Evolutionary conservation across 2,888 invertebrate genomes (phyloP).

Genomic region (Griposia aprilina): DNA sequence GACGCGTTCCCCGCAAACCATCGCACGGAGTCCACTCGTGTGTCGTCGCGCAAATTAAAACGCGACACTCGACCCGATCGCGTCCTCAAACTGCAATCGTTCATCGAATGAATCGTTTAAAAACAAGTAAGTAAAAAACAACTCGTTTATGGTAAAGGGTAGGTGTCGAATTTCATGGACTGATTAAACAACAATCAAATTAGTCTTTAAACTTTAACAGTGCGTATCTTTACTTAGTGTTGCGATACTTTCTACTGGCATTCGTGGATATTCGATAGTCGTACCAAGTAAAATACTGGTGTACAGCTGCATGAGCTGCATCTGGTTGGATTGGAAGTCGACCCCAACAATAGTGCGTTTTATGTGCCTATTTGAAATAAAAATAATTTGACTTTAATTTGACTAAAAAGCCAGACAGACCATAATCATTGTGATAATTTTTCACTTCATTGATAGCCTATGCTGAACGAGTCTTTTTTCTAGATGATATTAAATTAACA

Average conservation of each 20-base stretch:
- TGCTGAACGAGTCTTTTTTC: not conserved
- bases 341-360: not conserved
- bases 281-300: not conserved
- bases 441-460: not conserved
- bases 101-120: constrained; percentile 80
- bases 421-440: not conserved
- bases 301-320: not conserved
- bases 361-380: not conserved
- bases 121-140: constrained; percentile 68
- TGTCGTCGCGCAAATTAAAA: constrained; percentile 90
- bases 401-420: not conserved
- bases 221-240: not conserved
- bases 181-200: constrained; percentile 49
- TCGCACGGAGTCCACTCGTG: constrained; percentile 85
- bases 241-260: not conserved
- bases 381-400: not conserved
- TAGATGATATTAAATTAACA: not conserved
- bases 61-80: constrained; percentile 86
- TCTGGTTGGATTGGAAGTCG: not conserved
- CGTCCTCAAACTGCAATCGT: constrained; percentile 84
- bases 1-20: constrained; percentile 83
- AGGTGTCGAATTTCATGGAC: constrained; percentile 45
- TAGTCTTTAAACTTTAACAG: constrained; percentile 1
- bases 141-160: constrained; percentile 44
- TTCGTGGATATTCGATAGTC: not conserved